Base-by-base conservation (phyloP, 53 echinoderm and acorn worm species). In the Paracentrotus lividus region DNA sequence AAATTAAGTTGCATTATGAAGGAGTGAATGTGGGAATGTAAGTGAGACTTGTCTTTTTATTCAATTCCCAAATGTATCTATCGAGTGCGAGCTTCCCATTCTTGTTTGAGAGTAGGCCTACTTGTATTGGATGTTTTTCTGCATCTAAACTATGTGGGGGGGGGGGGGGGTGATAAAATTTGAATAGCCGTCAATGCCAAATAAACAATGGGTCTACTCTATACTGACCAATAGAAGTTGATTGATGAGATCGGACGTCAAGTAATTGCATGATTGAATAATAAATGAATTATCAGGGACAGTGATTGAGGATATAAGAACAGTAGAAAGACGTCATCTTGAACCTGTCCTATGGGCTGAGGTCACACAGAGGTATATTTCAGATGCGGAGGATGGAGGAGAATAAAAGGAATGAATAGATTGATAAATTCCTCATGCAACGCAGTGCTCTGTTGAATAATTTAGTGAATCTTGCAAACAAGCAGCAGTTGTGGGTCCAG, bases 311-410 rank as follows among this genome's bases (percentile, higher is more conserved):
- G 32, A 13, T 67, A 72, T 81, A n/a, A n/a, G 21, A 45, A 47
- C 24, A 26, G 47, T 1, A 38, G 72, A 15, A 38, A 18, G 49
- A 45, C 47, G 26, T 81, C 45, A 47, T 33, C 23, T 0, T 27
- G 44, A 44, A 16, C 81, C 27, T 81, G 81, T 45, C 81, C 81
- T 47, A 5, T 81, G 47, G 1, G 12, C 13, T 45, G 47, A 81
- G 81, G 81, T 81, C 81, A 44, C n/a, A n/a, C n/a, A n/a, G n/a
- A 81, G 26, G 81, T 47, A n/a, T 81, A 81, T 45, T 72, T 72
- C 15, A 8, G 32, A 38, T 36, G 38, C 5, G 15, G 24, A 81
- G 23, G 47, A 21, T 9, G 2, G 33, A 47, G 1, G 44, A 12
- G 26, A 26, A 44, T 9, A 26, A 34, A 24, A n/a, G 69, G 16